These are phyloP conservation scores for Hirtodrosophila trivittata DNA, from an alignment of 2,888 invertebrate species.

Conservation along the genomic window DNA sequence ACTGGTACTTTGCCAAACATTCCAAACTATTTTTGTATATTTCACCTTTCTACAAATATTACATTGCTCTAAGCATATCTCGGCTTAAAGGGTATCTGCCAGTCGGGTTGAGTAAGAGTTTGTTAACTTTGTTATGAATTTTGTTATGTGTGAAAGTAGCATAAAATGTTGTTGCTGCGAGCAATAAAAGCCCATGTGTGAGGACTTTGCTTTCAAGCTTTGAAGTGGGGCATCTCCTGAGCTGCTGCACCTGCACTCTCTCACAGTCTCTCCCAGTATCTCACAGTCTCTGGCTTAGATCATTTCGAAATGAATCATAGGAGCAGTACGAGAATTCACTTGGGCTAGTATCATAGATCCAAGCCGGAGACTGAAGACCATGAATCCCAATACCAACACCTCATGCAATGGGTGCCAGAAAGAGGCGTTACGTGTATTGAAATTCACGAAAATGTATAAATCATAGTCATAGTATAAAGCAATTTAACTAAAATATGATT, in stretches of 20 bases:
- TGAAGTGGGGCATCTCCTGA: constrained; percentile 41
- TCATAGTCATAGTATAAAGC: constrained; percentile 38
- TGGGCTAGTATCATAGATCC: constrained; percentile 25
- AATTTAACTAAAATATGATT: constrained; percentile 59
- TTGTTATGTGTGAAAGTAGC: constrained; percentile 58
- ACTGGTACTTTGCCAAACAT: too few species aligned
- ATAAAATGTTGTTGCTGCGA: constrained; percentile 6
- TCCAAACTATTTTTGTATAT: too few species aligned
- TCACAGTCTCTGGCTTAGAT: constrained; percentile 44
- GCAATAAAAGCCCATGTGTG: constrained; percentile 48
- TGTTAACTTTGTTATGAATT: constrained; percentile 10
- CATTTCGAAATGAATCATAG: constrained; percentile 64
- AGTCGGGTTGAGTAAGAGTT: neutral
- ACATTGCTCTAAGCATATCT: neutral
- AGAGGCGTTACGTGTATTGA: constrained; percentile 65
- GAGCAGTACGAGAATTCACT: too few species aligned
- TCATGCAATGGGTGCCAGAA: constrained; percentile 53
- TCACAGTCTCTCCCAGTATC: constrained; percentile 17
- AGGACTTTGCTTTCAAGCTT: constrained; percentile 33
- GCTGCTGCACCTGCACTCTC: constrained; percentile 44
- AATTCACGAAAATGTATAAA: constrained; percentile 71
- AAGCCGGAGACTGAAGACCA: constrained; percentile 17
- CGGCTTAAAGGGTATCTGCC: constrained; percentile 6
- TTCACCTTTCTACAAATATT: too few species aligned
- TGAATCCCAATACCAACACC: constrained; percentile 35